A percentile compares a stretch with the other conserved stretches of the same genome.
phyloP scores from a whole-genome alignment of 2,888 invertebrate genomes.

The Pharmacophagus antenor region DNA sequence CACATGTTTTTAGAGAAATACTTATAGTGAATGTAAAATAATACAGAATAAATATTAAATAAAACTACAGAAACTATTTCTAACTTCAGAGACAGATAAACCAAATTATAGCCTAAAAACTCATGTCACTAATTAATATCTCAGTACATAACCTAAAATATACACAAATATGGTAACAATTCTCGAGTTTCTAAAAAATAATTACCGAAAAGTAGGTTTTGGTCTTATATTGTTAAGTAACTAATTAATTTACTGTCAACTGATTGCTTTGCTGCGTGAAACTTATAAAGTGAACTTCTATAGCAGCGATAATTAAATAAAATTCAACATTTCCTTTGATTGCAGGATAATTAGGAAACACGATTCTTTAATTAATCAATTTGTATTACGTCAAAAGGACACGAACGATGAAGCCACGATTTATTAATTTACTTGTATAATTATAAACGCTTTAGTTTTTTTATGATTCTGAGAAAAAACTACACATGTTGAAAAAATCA shows the following conservation, averaged over 20 bases:
- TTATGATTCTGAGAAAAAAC: no score
- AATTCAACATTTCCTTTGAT: conserved; percentile 17
- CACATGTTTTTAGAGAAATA: no score
- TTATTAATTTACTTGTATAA: neutral
- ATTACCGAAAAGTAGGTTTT: conserved; percentile 11
- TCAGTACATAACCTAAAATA: neutral
- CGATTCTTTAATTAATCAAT: conserved; percentile 30
- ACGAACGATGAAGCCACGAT: conserved; percentile 28
- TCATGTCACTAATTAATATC: neutral
- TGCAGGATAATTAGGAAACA: conserved; percentile 19
- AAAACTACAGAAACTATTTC: no score
- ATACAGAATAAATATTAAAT: no score
- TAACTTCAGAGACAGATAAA: neutral
- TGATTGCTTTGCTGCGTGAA: conserved; percentile 26
- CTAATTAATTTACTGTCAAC: conserved; percentile 29
- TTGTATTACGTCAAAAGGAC: neutral
- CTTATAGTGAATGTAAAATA: no score
- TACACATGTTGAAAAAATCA: no score
- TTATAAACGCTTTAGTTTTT: neutral
- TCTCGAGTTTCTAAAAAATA: conserved; percentile 3
- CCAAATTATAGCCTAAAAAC: neutral
- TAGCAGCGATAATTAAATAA: conserved; percentile 17
- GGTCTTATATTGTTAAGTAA: conserved; percentile 20
- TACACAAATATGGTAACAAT: neutral
- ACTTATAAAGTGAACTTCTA: conserved; percentile 23